These are phyloP conservation scores for Ctenicera cuprea DNA, from an alignment of 2,888 invertebrate species.

Conservation along the genomic window DNA sequence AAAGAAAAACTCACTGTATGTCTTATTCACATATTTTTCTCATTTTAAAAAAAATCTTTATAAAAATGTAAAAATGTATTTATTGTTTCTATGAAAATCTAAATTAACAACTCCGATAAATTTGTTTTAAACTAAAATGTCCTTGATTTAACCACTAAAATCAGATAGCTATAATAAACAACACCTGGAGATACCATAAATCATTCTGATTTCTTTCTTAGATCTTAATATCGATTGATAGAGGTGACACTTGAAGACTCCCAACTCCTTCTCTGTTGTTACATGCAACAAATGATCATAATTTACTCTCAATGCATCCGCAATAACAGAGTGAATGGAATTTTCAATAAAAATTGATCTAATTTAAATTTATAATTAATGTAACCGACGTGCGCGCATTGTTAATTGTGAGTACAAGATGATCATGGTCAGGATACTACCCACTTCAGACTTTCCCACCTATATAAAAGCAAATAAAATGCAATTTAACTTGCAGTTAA, in stretches of 20 bases:
- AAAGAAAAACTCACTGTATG: no score
- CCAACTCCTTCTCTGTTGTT: not conserved
- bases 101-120: no score
- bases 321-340: conserved; percentile 11
- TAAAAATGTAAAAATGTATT: no score
- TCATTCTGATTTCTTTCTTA: no score
- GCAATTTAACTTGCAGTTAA: not conserved
- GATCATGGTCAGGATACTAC: conserved; percentile 3
- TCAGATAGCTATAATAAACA: no score
- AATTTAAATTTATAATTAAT: conserved; percentile 24
- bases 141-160: no score
- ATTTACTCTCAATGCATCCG: not conserved
- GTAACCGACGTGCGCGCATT: not conserved
- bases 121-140: no score
- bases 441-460: not conserved
- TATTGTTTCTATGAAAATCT: no score
- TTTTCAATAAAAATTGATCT: conserved; percentile 28
- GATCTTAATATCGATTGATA: no score
- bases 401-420: conserved; percentile 11
- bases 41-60: no score
- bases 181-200: no score
- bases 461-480: not conserved
- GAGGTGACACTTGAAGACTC: not conserved
- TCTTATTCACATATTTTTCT: no score
- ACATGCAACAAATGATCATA: not conserved